Conservation (phyloP, 2,888 invertebrate species). For the Halocaridina rubra region DNA sequence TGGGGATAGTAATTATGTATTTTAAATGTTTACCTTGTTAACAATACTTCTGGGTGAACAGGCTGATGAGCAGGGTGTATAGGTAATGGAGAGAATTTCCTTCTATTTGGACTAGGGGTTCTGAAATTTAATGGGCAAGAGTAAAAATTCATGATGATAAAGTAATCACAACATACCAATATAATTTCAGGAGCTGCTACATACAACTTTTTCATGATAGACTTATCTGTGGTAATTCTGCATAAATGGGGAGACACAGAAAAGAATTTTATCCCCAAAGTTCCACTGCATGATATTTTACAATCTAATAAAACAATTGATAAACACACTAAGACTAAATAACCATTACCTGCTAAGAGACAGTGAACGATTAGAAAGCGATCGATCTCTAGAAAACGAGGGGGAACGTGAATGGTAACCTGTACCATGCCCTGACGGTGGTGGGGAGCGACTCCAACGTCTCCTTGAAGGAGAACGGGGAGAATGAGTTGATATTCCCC, state of each 20-base stretch:
- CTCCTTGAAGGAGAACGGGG: conserved; percentile 21
- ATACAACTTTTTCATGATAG: too few species aligned
- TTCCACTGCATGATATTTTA: too few species aligned
- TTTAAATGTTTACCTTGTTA: background rate
- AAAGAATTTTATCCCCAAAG: too few species aligned
- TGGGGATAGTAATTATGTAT: too few species aligned
- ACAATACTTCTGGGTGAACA: background rate
- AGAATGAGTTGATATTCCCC: background rate
- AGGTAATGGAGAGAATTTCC: conserved; percentile 32
- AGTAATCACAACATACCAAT: too few species aligned
- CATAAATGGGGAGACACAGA: too few species aligned
- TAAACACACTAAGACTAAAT: too few species aligned
- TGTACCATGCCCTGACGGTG: background rate
- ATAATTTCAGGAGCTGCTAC: too few species aligned
- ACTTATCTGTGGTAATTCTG: too few species aligned
- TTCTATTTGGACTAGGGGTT: conserved; percentile 37
- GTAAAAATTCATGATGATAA: background rate
- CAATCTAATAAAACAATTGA: too few species aligned
- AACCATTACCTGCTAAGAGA: conserved; percentile 38
- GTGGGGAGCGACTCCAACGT: conserved; percentile 25
- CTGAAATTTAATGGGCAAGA: background rate
- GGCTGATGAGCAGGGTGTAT: background rate
- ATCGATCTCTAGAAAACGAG: conserved; percentile 39
- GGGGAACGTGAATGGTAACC: conserved; percentile 25
- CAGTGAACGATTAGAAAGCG: conserved; percentile 30